Conservation (phyloP, 1,140 invertebrate species). For the Phthorimaea operculella region DNA sequence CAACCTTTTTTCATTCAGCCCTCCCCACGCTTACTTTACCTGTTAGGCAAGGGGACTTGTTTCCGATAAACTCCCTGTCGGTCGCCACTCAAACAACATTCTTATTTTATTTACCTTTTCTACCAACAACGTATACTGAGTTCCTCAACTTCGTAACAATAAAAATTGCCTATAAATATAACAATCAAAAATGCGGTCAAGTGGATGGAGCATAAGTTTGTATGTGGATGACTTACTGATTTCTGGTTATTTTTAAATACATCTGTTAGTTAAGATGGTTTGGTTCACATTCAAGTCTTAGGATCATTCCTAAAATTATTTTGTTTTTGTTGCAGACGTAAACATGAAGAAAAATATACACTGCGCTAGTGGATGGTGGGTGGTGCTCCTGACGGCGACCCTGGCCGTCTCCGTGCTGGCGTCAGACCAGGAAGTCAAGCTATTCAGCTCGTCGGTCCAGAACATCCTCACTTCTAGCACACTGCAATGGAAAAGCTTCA, state of each 20-base stretch:
- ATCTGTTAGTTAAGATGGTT: background rate
- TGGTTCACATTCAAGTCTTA: background rate
- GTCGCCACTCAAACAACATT: background rate
- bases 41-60: conserved; percentile 1
- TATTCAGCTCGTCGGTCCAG: conserved; percentile 48
- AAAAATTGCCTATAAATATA: background rate
- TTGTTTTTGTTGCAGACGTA: conserved; percentile 39
- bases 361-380: conserved; percentile 50
- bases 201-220: background rate
- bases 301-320: background rate
- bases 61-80: conserved; percentile 1
- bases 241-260: background rate
- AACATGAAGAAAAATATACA: conserved; percentile 50
- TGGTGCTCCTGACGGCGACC: conserved; percentile 41
- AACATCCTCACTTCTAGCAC: conserved; percentile 57
- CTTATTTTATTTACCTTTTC: conserved; percentile 5
- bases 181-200: background rate
- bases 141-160: background rate
- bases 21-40: background rate
- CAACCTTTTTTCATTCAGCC: background rate
- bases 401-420: conserved; percentile 32
- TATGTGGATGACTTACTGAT: background rate
- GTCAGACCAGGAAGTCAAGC: conserved; percentile 35
- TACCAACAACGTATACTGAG: background rate
- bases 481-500: conserved; percentile 50